Evolutionary conservation across 2,113 vertebrate genomes (phyloP), one percentile per base, ranked within the genome.

Genomic region (Orientallactaga bullata): DNA sequence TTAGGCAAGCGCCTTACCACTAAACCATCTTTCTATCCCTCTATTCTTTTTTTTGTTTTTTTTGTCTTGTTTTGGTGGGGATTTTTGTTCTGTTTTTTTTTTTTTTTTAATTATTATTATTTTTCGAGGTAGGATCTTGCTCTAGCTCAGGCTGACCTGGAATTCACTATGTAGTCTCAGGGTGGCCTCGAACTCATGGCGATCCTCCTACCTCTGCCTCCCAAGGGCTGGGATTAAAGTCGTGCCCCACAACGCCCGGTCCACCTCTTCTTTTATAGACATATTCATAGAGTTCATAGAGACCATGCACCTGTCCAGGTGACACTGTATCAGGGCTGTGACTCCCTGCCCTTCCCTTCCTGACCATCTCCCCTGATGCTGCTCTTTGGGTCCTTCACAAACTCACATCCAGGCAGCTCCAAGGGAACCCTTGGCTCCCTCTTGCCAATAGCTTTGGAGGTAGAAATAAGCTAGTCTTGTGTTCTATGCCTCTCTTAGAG

Each of bases 381-480:
- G 73, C 23, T 60, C 69, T 78, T 35, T 0, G 68, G 51, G 85
- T 15, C 7, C 28, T 88, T 51, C 82, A 42, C 42, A 47, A 30
- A 68, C 32, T 15, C 63, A 13, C 15, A 55, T 60, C 42, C 18
- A 30, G 39, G 32, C 30, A 90, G 72, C 63, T n/a, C 28, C 42
- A 7, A 0, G 6, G 0, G 42, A 94, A 42, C 65, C 60, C 37
- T 8, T 3, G 16, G 39, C 47, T 66, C 30, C 80, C 58, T 66
- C 65, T 4, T 0, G 23, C 26, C 26, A 47, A 17, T 16, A 1
- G 8, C 32, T 76, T 66, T 0, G 72, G 72, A 93, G 35, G 63
- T 3, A 0, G 83, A 4, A 66, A 2, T 18, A 18, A 1, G 4
- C 3, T 24, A 11, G 1, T 10, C 77, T 5, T 1, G 7, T 66